Percentiles rank a stretch among this genome's conserved stretches.
phyloP scores from a whole-genome alignment of 1,140 invertebrate species.

The Sinella curviseta region DNA sequence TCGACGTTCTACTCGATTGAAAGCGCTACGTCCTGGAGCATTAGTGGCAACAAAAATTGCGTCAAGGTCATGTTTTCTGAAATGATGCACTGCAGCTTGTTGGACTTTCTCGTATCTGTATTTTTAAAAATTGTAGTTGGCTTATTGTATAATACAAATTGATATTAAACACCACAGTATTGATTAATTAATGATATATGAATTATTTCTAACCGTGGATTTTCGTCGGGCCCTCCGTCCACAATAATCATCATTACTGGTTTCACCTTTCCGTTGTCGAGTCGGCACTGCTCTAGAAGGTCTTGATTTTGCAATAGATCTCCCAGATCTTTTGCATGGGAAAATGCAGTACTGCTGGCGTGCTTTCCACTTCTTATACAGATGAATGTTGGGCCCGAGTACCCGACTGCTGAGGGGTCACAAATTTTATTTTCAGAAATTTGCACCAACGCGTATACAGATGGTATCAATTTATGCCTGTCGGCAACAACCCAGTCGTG shows the following conservation, averaged over 20 bases:
- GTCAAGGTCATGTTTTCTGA: constrained; percentile 55
- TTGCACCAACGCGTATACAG: no score
- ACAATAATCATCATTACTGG: no score
- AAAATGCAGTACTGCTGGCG: constrained; percentile 50
- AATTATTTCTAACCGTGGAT: background rate
- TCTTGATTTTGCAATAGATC: no score
- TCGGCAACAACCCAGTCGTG: no score
- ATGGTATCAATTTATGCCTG: no score
- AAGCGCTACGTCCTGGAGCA: constrained; percentile 55
- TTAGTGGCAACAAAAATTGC: constrained; percentile 55
- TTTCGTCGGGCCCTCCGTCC: no score
- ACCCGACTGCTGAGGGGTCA: no score
- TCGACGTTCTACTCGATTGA: constrained; percentile 51
- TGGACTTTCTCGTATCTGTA: constrained; percentile 52
- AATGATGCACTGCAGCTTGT: constrained; percentile 52
- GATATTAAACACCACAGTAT: background rate
- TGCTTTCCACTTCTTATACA: constrained; percentile 54
- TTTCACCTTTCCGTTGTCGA: no score
- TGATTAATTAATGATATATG: background rate
- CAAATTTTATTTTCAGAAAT: no score
- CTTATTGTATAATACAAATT: background rate
- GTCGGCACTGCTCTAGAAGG: no score
- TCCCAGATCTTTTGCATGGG: constrained; percentile 53
- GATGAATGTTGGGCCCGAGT: constrained; percentile 55
- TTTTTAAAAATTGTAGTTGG: constrained; percentile 53